phyloP scores from a whole-genome alignment of 2,113 vertebrate genomes.

The Eretmochelys imbricata region DNA sequence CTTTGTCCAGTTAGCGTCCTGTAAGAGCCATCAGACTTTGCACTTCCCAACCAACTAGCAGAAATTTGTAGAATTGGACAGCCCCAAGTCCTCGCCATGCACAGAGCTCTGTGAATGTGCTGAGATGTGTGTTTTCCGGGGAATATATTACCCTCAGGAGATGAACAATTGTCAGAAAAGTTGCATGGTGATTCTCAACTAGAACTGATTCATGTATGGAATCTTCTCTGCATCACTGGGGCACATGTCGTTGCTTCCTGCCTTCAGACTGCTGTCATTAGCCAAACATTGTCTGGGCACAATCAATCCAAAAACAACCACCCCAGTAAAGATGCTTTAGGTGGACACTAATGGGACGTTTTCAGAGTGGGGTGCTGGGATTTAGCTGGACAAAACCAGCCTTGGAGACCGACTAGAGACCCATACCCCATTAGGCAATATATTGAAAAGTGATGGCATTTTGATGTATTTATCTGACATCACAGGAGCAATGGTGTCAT shows the following conservation, averaged over 20 bases:
- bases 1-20: not conserved
- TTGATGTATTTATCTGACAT: not conserved
- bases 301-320: not conserved
- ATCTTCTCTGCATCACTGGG: not conserved
- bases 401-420: not conserved
- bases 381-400: not conserved
- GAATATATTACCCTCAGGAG: not conserved
- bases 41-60: not conserved
- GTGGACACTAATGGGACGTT: not conserved
- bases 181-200: not conserved
- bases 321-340: not conserved
- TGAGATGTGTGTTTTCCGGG: not conserved
- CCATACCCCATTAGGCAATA: not conserved
- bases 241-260: not conserved
- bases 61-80: not conserved
- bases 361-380: not conserved
- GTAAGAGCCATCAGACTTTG: not conserved
- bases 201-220: not conserved
- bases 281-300: accelerated
- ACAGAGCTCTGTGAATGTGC: accelerated
- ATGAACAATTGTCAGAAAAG: not conserved
- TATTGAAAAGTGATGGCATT: not conserved
- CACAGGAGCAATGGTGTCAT: not conserved
- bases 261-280: not conserved
- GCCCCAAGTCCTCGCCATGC: not conserved